Evolutionary conservation across 2,888 invertebrate genomes (phyloP).

Genomic region (Orthosia gracilis): DNA sequence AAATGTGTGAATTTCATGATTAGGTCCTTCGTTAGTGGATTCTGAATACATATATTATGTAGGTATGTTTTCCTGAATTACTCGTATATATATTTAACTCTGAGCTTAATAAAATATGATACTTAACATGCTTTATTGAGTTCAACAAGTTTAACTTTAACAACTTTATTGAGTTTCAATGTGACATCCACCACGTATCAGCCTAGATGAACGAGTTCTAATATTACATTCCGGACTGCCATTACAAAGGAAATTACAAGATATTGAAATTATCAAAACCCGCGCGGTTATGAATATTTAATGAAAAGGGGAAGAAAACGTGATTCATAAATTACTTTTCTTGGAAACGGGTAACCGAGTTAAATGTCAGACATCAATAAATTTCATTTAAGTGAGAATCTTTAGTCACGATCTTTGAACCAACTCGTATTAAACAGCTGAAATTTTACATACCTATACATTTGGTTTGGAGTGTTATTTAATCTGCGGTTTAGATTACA

Average conservation of each 20-base stretch:
- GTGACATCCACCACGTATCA: background rate
- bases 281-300: slow-evolving; percentile 37
- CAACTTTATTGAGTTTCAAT: no score
- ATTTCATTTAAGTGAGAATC: slow-evolving; percentile 15
- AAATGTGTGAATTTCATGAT: slow-evolving; percentile 33
- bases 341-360: slow-evolving; percentile 32
- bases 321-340: slow-evolving; percentile 42
- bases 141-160: no score
- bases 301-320: slow-evolving; percentile 14
- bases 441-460: no score
- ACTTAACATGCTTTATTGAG: no score
- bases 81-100: background rate
- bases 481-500: no score
- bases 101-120: background rate
- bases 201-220: background rate
- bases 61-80: background rate
- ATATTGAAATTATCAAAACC: slow-evolving; percentile 36
- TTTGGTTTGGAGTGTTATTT: no score
- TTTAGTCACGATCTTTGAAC: background rate
- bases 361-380: slow-evolving; percentile 8
- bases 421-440: background rate
- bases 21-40: slow-evolving; percentile 20
- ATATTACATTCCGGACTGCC: slow-evolving; percentile 1
- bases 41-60: background rate
- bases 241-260: slow-evolving; percentile 29